Evolutionary conservation across 2,888 invertebrate genomes (phyloP).

Genomic region (Latrodectus hesperus): DNA sequence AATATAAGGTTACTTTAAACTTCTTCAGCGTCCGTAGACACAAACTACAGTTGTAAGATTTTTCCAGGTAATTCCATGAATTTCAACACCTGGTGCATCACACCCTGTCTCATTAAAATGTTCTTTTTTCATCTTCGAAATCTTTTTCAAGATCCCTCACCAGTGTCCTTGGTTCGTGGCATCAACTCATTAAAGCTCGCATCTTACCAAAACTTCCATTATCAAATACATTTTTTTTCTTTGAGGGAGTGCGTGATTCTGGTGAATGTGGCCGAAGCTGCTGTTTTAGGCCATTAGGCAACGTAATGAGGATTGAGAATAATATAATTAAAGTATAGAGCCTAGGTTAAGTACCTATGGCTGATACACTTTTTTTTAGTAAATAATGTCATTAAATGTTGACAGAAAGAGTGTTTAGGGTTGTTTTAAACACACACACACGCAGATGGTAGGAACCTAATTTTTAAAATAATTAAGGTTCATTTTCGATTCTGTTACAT

Average conservation of each 20-base stretch:
- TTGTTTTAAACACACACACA: no score
- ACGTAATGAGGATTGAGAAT: constrained; percentile 21
- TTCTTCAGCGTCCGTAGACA: no score
- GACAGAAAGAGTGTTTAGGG: no score
- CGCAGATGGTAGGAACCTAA: no score
- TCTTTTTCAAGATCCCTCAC: background rate
- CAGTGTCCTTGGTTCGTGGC: constrained; percentile 31
- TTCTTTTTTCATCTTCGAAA: no score
- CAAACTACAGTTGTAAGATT: no score
- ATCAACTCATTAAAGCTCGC: constrained; percentile 46
- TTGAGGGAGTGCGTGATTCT: background rate
- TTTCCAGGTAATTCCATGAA: constrained; percentile 12
- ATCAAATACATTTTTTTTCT: constrained; percentile 19
- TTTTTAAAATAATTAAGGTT: no score
- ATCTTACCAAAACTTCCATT: constrained; percentile 51
- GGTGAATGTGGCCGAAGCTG: constrained; percentile 9
- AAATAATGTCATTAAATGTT: no score
- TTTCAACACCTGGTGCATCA: constrained; percentile 51
- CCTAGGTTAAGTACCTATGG: background rate
- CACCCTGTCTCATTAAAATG: constrained; percentile 11
- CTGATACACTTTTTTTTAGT: no score
- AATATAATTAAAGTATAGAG: constrained; percentile 29
- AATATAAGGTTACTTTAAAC: no score
- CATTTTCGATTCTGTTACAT: no score
- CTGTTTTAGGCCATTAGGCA: constrained; percentile 19